Evolutionary conservation across 2,113 vertebrate species (phyloP).

Genomic region (Empidonax traillii): DNA sequence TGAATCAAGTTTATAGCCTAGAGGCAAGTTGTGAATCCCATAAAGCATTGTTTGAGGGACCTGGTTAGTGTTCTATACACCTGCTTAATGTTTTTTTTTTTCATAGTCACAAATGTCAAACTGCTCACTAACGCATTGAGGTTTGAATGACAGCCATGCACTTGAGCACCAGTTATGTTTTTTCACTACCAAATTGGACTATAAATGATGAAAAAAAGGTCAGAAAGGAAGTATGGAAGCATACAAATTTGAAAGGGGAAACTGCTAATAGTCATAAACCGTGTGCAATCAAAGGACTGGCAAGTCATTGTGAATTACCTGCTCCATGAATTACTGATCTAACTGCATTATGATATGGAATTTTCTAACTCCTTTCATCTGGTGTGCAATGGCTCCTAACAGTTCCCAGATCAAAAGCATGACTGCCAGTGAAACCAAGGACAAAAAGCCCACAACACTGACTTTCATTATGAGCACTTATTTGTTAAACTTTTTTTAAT

Average conservation of each 20-base stretch:
- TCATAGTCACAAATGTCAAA: slow-evolving; percentile 81
- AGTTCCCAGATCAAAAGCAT: slow-evolving; percentile 76
- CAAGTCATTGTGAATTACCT: slow-evolving; percentile 81
- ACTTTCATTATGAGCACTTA: slow-evolving; percentile 42
- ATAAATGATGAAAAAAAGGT: slow-evolving; percentile 87
- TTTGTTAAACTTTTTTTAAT: slow-evolving; percentile 48
- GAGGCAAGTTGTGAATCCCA: slow-evolving; percentile 78
- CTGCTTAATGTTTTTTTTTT: slow-evolving; percentile 77
- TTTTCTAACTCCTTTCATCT: slow-evolving; percentile 83
- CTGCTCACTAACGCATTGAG: slow-evolving; percentile 71
- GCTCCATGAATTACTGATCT: slow-evolving; percentile 79
- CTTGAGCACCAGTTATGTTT: slow-evolving; percentile 76
- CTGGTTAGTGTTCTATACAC: slow-evolving; percentile 84
- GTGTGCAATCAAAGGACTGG: slow-evolving; percentile 80
- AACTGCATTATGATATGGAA: slow-evolving; percentile 79
- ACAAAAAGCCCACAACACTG: slow-evolving; percentile 16
- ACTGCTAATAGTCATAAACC: slow-evolving; percentile 86
- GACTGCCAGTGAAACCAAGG: slow-evolving; percentile 32
- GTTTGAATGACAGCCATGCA: slow-evolving; percentile 79
- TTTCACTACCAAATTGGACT: slow-evolving; percentile 83
- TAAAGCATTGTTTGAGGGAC: slow-evolving; percentile 80
- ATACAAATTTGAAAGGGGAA: slow-evolving; percentile 84
- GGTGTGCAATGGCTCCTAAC: slow-evolving; percentile 69
- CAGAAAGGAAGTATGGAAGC: slow-evolving; percentile 84
- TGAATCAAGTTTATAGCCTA: slow-evolving; percentile 75